Percentiles rank a stretch among this genome's conserved stretches.
These are phyloP conservation scores for Poecilia wingei DNA, from an alignment of 2,797 vertebrate genomes.

Conservation along the genomic window DNA sequence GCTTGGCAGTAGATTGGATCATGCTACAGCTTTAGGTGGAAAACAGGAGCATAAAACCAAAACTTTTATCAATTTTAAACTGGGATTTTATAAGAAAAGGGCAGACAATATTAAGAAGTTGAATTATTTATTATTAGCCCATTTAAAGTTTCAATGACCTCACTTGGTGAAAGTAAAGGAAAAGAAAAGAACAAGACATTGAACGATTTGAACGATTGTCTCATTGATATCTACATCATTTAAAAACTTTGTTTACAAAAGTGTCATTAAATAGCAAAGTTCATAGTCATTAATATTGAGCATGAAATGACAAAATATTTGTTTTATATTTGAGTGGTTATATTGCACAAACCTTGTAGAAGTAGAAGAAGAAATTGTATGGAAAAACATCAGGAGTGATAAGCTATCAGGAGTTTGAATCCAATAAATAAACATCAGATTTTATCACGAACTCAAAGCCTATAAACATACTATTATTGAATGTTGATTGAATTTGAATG, in stretches of 20 bases:
- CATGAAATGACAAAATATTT: neutral
- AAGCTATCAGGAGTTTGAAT: neutral
- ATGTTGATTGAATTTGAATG: neutral
- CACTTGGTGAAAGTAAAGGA: neutral
- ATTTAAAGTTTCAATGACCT: neutral
- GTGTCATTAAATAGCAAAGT: neutral
- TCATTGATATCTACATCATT: neutral
- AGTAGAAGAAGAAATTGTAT: neutral
- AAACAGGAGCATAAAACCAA: neutral
- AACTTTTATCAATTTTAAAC: neutral
- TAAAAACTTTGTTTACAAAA: neutral
- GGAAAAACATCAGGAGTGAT: neutral
- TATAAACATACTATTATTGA: neutral
- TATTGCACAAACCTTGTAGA: neutral
- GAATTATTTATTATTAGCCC: neutral
- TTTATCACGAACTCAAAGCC: neutral
- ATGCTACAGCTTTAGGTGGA: neutral
- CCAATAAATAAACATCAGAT: neutral
- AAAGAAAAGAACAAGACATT: neutral
- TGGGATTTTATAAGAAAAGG: neutral
- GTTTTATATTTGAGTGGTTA: neutral
- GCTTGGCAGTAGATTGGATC: neutral
- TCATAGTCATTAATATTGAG: neutral
- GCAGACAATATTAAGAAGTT: neutral
- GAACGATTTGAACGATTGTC: neutral